Evolutionary conservation across 92 coral and sea anemone species (phyloP).

Genomic region (Epizoanthus ramosus): DNA sequence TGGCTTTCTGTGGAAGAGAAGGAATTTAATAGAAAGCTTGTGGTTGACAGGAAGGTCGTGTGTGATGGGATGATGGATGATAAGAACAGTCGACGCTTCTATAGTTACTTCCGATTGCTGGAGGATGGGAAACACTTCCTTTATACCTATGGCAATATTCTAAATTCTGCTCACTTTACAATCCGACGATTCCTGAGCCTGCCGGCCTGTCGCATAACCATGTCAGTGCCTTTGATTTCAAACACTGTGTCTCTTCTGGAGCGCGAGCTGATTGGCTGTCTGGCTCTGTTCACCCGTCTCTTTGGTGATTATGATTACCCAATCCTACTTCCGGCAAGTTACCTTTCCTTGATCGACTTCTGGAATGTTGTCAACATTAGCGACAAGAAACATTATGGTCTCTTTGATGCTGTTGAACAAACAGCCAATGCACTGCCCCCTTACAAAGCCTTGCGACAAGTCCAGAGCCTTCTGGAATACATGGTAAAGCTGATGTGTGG

Average conservation of each 20-base stretch:
- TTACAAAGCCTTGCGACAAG: constrained; percentile 49
- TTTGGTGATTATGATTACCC: constrained; percentile 50
- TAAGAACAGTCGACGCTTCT: constrained; percentile 35
- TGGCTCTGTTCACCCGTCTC: constrained; percentile 72
- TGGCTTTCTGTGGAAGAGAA: constrained; percentile 68
- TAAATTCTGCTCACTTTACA: constrained; percentile 44
- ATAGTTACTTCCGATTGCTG: constrained; percentile 51
- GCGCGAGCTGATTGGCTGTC: constrained; percentile 70
- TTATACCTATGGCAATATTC: constrained; percentile 56
- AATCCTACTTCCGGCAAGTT: constrained; percentile 85
- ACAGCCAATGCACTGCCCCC: constrained; percentile 40
- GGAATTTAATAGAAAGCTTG: constrained; percentile 24
- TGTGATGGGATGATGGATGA: constrained; percentile 63
- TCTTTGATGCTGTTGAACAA: constrained; percentile 61
- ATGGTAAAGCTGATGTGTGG: constrained; percentile 82
- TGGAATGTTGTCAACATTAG: constrained; percentile 67
- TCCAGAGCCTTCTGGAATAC: constrained; percentile 62
- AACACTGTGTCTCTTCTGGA: constrained; percentile 82
- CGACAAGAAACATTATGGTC: constrained; percentile 33
- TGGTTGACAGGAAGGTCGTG: neutral
- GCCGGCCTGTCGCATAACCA: constrained; percentile 48
- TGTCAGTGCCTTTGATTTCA: constrained; percentile 71
- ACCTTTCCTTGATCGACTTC: constrained; percentile 62
- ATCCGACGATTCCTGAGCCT: constrained; percentile 56
- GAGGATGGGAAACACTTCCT: constrained; percentile 58